Percentiles rank a stretch among this genome's conserved stretches.
Evolutionary conservation across 1,140 invertebrate genomes (phyloP).

Genomic region (Anastrepha ludens): DNA sequence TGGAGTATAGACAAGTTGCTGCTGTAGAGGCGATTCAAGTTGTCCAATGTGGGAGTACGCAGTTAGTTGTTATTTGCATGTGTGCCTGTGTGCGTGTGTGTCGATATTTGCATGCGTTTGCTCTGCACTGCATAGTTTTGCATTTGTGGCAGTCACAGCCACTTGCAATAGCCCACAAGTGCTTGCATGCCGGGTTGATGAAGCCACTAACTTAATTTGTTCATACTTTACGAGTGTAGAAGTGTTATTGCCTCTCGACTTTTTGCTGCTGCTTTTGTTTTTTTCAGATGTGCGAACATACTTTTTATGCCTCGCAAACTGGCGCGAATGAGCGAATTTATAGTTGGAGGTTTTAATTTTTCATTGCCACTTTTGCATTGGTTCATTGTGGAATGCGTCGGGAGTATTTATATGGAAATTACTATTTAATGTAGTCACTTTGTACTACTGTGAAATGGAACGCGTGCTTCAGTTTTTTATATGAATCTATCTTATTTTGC

Average conservation of each 20-base stretch:
- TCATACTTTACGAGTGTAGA: neutral
- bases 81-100: neutral
- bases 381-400: too few relatives aligned
- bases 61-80: neutral
- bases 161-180: constrained; percentile 34
- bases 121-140: neutral
- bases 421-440: too few relatives aligned
- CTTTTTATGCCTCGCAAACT: neutral
- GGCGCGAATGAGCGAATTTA: neutral
- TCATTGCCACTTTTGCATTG: constrained; percentile 24
- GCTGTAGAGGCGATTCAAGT: neutral
- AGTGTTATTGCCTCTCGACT: neutral
- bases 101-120: neutral
- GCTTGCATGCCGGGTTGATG: constrained; percentile 2
- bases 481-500: too few relatives aligned
- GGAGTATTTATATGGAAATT: too few relatives aligned
- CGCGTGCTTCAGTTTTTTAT: too few relatives aligned
- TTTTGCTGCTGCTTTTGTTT: neutral
- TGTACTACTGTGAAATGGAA: too few relatives aligned
- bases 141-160: constrained; percentile 12
- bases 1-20: neutral
- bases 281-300: neutral
- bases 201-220: constrained; percentile 41
- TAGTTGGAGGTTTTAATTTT: neutral
- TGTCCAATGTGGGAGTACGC: neutral